Evolutionary conservation across 2,113 vertebrate genomes (phyloP), one percentile per base, ranked within the genome.

Genomic region (Rissa tridactyla): DNA sequence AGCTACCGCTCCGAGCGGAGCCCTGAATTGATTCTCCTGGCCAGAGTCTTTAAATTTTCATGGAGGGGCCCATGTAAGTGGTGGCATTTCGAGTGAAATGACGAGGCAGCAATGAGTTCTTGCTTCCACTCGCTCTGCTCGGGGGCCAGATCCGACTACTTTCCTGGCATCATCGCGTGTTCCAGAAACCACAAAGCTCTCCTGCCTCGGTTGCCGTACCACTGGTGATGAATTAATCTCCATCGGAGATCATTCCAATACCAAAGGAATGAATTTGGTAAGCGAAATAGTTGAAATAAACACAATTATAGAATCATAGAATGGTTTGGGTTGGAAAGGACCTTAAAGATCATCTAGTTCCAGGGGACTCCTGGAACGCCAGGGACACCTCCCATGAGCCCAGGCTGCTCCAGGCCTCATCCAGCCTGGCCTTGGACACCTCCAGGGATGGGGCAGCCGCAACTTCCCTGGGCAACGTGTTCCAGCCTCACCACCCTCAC

Each of bases 1-100:
- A 55, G 44, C 47, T 76, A 6, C 55, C 0, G 7, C 62, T 40
- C 29, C 0, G 1, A 60, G 72, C 14, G 0, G 21, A 10, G 79
- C 76, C 0, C 51, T 0, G 0, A 5, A 3, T 27, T 10, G 32
- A 36, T 73, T 65, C 86, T 46, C 27, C 64, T 17, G 46, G 40
- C 0, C 1, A 32, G 66, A 61, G 46, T 27, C 26, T 44, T 75
- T 36, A 13, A 3, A 34, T 79, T 70, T 62, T 76, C 69, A 2
- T 15, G 68, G 19, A 30, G 71, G 51, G 55, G 64, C 38, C 1
- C 1, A 14, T 4, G 40, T 7, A 25, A 4, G 38, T 64, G 88
- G 29, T 86, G 75, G 7, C 62, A 60, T 3, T 64, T 61, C 32
- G 60, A 16, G 75, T n/a, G 5, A 18, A 55, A 36, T 18, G 82